Percentiles rank a stretch among this genome's conserved stretches.
These are phyloP conservation scores for Nomia melanderi DNA, from an alignment of 1,140 invertebrate species.

Conservation along the genomic window DNA sequence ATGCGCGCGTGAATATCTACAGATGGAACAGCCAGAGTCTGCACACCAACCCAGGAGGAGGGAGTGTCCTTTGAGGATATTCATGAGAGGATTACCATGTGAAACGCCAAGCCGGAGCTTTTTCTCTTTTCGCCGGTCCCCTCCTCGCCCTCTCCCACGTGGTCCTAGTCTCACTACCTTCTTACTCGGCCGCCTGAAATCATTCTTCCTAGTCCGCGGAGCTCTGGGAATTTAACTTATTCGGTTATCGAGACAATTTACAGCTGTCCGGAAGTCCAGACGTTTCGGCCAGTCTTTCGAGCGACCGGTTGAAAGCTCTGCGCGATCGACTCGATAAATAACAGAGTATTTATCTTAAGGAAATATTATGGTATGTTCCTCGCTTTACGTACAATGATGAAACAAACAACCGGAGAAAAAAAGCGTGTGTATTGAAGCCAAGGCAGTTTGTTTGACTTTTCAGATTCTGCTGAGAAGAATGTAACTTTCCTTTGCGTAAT, in stretches of 20 bases:
- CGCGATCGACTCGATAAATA: conserved; percentile 42
- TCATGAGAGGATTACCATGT: conserved; percentile 70
- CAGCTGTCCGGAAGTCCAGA: conserved; percentile 24
- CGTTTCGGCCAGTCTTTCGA: conserved; percentile 13
- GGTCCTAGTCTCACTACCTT: conserved; percentile 4
- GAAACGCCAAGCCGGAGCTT: conserved; percentile 64
- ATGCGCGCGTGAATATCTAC: conserved; percentile 10
- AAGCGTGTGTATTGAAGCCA: too few species aligned
- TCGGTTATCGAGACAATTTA: conserved; percentile 65
- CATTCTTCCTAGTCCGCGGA: conserved; percentile 45
- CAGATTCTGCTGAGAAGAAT: too few species aligned
- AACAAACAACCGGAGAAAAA: too few species aligned
- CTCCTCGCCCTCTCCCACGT: neutral
- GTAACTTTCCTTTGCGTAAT: too few species aligned
- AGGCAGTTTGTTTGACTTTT: too few species aligned
- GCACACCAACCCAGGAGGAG: neutral
- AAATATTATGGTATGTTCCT: conserved; percentile 20
- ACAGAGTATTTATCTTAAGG: conserved; percentile 29
- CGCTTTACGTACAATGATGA: neutral
- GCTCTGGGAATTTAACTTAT: conserved; percentile 54
- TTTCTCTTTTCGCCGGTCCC: conserved; percentile 55
- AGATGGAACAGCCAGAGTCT: neutral
- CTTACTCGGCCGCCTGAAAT: conserved; percentile 19
- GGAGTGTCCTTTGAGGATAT: conserved; percentile 66
- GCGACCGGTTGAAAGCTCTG: conserved; percentile 16